Base-by-base conservation (phyloP, 2,888 invertebrate species). In the Drosophila robusta region DNA sequence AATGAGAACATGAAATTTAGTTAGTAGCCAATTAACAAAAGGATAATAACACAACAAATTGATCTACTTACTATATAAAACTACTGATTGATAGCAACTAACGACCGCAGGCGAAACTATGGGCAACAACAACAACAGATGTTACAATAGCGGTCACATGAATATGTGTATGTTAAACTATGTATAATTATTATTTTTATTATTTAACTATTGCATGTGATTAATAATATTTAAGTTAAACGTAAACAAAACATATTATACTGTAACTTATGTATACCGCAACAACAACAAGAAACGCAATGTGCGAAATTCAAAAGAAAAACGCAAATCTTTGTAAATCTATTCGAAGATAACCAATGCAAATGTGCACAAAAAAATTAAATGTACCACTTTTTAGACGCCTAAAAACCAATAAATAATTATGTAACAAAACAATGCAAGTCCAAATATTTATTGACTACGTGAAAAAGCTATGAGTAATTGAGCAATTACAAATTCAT, bases 181-280 rank as follows among this genome's bases (percentile, higher is more conserved):
- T 87, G 81, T 84, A 78, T 87, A 80, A 85, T 85, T 82, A 80
- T 85, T 87, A 73, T 82, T 82, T 85, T 87, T 85, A 82, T 82
- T 87, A 89, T 87, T 87, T 90, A 87, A 89, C 85, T 87, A 87
- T 89, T 90, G 90, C 91, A 90, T 90, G 90, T 91, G 91, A 90
- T 90, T 90, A 90, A 90, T 91, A 89, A 89, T 81, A 81, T 90
- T 85, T 89, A 89, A 89, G 89, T 89, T 87, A 81, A 84, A 77
- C 77, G 75, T 89, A 87, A 86, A 89, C 74, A 71, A 80, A 87
- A 76, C 76, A 80, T 89, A 85, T 86, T 78, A 70, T 74, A 87
- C 71, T 72, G 71, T 82, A 88, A 88, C 87, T 80, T 80, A 86
- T 89, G 89, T 89, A 89, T 81, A 89, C 81, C 80, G 75, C 67